A percentile compares a stretch with the other conserved stretches of the same genome.
These are phyloP conservation scores for Puntigrus tetrazona DNA, from an alignment of 2,113 vertebrate genomes.

Conservation along the genomic window DNA sequence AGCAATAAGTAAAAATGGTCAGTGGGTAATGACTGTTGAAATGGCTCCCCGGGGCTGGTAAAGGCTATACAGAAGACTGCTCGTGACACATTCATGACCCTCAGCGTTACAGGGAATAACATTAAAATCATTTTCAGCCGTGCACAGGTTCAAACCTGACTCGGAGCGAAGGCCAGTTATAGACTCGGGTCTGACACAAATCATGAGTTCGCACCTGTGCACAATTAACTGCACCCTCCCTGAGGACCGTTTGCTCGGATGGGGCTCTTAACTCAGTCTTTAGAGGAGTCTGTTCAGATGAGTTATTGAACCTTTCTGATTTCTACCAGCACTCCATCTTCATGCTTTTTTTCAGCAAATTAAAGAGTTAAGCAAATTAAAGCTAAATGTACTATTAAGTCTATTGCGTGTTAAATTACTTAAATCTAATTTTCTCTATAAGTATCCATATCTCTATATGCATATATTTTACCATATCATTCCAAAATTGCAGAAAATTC, in stretches of 20 bases:
- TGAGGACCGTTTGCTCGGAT: not conserved
- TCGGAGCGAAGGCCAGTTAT: not conserved
- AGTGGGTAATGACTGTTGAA: not conserved
- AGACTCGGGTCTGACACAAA: not conserved
- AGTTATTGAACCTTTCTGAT: constrained; percentile 4
- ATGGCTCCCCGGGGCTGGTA: not conserved
- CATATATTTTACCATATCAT: not conserved
- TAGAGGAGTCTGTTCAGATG: not conserved
- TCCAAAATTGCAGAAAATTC: not conserved
- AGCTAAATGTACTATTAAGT: not conserved
- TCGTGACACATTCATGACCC: not conserved
- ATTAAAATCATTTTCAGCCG: not conserved
- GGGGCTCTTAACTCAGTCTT: not conserved
- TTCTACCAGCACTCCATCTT: not conserved
- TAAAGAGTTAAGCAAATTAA: not conserved
- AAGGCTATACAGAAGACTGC: not conserved
- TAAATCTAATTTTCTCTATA: constrained; percentile 15
- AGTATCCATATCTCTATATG: not conserved
- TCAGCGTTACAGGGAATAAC: not conserved
- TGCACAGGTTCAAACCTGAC: not conserved
- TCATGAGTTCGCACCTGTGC: constrained; percentile 11
- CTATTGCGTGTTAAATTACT: not conserved
- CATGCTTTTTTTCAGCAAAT: constrained; percentile 27
- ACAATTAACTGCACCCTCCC: constrained; percentile 1
- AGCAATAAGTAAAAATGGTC: constrained; percentile 1